Evolutionary conservation across 2,797 vertebrate species (phyloP).

Genomic region (Arnoldichthys spilopterus): DNA sequence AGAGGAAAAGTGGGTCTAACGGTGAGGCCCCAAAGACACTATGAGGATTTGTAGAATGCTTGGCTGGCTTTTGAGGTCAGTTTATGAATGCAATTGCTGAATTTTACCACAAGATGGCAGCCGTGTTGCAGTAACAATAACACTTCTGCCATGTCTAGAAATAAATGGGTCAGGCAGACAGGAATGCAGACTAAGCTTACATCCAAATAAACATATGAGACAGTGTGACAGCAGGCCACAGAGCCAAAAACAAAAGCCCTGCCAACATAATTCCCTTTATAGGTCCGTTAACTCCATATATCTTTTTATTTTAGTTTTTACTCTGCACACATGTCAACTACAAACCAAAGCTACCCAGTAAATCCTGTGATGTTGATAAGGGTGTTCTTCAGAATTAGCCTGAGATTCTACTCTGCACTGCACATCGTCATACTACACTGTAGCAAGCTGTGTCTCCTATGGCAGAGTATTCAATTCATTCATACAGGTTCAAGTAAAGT

Average conservation of each 20-base stretch:
- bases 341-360: no score
- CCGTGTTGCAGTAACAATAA: neutral
- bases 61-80: no score
- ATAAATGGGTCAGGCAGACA: neutral
- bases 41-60: no score
- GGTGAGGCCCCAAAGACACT: no score
- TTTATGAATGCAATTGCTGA: neutral
- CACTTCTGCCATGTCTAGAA: neutral
- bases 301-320: no score
- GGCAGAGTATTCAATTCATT: neutral
- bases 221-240: neutral
- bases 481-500: neutral
- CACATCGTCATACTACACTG: neutral
- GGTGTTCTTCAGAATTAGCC: no score
- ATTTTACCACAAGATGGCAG: constrained; percentile 18
- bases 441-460: no score
- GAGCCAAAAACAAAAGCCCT: neutral
- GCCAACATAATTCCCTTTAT: neutral
- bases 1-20: no score
- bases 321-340: no score
- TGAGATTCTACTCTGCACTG: no score
- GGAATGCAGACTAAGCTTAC: neutral
- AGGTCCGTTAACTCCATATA: no score
- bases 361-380: no score
- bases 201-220: neutral